Conservation (phyloP, 1,140 invertebrate genomes). For the Ctenoplectra terminalis region DNA sequence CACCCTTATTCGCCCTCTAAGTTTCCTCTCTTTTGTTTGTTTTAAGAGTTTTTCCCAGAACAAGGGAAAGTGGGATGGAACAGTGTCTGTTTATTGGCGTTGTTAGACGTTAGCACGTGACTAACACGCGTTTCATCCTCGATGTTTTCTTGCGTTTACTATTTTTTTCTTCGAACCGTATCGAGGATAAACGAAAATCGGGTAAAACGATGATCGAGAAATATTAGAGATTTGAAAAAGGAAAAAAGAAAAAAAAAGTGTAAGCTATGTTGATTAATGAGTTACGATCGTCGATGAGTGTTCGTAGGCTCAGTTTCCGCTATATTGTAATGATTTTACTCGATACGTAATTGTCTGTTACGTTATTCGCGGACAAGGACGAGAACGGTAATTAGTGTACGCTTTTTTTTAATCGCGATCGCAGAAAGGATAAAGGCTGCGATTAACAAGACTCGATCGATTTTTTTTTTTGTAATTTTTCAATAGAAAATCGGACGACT, state of each 20-base stretch:
- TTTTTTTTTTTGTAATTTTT: conserved; percentile 13
- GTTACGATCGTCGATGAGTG: not conserved
- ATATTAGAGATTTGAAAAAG: no score
- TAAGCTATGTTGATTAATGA: no score
- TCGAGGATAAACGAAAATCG: no score
- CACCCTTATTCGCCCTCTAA: not conserved
- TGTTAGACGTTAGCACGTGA: not conserved
- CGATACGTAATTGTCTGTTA: not conserved
- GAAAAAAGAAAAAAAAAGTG: no score
- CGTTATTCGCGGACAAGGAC: conserved; percentile 5
- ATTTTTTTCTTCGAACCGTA: no score
- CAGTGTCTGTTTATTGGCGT: not conserved
- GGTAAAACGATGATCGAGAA: no score
- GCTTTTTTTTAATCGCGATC: not conserved
- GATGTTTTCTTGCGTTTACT: no score
- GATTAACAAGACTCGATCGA: not conserved
- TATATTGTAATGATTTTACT: not conserved
- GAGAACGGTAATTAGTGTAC: conserved; percentile 3
- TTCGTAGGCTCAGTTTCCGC: not conserved
- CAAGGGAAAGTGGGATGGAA: not conserved
- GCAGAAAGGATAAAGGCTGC: not conserved
- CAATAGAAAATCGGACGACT: not conserved
- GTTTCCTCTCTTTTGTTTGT: not conserved
- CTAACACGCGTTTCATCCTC: not conserved
- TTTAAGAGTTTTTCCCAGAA: not conserved